These are phyloP conservation scores for Himalopsyche anomala DNA, from an alignment of 2,888 invertebrate species.

Conservation along the genomic window DNA sequence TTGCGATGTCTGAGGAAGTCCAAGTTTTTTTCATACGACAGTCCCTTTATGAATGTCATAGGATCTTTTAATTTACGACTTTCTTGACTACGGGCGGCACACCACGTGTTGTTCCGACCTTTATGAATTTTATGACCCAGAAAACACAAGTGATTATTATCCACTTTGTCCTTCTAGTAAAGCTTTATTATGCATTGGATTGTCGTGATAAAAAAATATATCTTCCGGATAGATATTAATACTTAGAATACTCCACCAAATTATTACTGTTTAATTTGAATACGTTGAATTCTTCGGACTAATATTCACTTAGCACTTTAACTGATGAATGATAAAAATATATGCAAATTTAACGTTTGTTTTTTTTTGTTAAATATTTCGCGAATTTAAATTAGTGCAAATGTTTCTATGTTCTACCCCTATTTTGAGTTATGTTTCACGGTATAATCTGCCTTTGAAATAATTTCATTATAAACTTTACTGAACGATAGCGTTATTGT, in stretches of 20 bases:
- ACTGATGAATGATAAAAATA: background rate
- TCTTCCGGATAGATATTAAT: background rate
- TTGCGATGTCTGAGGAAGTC: constrained; percentile 14
- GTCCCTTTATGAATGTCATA: constrained; percentile 40
- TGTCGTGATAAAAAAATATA: background rate
- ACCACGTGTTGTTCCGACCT: constrained; percentile 27
- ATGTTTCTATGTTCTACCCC: background rate
- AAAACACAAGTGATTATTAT: constrained; percentile 21
- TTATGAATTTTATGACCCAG: constrained; percentile 38
- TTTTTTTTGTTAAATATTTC: background rate
- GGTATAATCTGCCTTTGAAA: constrained; percentile 31
- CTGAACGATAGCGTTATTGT: background rate
- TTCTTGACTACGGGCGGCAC: constrained; percentile 35
- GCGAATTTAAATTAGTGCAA: background rate
- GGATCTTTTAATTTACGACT: constrained; percentile 35
- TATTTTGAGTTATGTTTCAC: constrained; percentile 1
- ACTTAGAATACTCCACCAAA: background rate
- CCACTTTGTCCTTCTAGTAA: constrained; percentile 1
- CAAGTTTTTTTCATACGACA: constrained; percentile 23
- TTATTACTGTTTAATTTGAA: background rate
- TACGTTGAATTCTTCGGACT: background rate
- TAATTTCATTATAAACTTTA: background rate
- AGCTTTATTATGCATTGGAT: constrained; percentile 4
- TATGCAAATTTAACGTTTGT: background rate
- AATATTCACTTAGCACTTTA: background rate